phyloP scores from a whole-genome alignment of 2,797 vertebrate genomes.

The Ctenopoma multispine region DNA sequence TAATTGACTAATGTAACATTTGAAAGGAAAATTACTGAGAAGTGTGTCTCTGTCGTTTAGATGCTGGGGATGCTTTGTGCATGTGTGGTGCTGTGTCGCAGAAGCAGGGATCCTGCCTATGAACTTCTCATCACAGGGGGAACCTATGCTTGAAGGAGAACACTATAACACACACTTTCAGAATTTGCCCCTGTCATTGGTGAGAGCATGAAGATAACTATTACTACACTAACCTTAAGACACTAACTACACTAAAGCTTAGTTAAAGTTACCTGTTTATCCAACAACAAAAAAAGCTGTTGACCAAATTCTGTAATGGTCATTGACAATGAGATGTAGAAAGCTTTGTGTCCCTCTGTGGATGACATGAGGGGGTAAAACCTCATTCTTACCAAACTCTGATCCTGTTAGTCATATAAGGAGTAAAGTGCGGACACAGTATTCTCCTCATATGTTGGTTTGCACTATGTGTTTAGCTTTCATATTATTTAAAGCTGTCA shows the following conservation, averaged over 20 bases:
- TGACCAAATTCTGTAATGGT: constrained; percentile 58
- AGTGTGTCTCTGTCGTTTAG: constrained; percentile 73
- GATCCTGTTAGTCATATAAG: constrained; percentile 38
- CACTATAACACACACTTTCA: constrained; percentile 36
- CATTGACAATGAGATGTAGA: constrained; percentile 14
- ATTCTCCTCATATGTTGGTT: constrained; percentile 69
- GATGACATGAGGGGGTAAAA: background rate
- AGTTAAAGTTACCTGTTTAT: constrained; percentile 14
- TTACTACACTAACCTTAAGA: constrained; percentile 48
- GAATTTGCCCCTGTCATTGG: constrained; percentile 73
- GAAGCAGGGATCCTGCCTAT: constrained; percentile 92
- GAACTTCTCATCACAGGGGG: constrained; percentile 93
- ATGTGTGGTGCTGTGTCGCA: constrained; percentile 91
- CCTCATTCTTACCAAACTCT: constrained; percentile 21
- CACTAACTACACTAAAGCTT: constrained; percentile 43
- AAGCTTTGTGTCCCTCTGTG: constrained; percentile 24
- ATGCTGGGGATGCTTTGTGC: constrained; percentile 97
- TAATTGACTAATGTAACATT: background rate
- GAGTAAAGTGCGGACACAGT: constrained; percentile 58
- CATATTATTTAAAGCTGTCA: constrained; percentile 64
- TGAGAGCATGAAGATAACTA: constrained; percentile 69
- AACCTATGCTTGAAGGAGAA: constrained; percentile 88
- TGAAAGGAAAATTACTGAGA: background rate
- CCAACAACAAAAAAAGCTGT: constrained; percentile 42
- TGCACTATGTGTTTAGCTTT: constrained; percentile 76